A percentile compares a stretch with the other conserved stretches of the same genome.
phyloP scores from a whole-genome alignment of 2,797 vertebrate species.

The Poecilia velifera region DNA sequence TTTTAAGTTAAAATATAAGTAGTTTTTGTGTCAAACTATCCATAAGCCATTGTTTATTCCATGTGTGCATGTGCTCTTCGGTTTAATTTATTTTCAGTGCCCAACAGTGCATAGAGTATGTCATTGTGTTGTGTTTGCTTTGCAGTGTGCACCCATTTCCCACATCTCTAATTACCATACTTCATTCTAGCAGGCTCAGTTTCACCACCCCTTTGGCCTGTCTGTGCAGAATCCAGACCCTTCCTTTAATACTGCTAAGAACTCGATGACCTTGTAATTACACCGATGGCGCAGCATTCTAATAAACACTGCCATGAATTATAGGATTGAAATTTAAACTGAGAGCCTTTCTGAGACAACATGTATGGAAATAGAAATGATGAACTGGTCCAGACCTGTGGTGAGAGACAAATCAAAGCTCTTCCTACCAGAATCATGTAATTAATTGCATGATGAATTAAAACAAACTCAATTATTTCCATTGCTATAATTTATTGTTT shows the following conservation, averaged over 20 bases:
- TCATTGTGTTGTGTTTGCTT: not conserved
- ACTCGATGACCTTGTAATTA: slow-evolving; percentile 1
- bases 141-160: not conserved
- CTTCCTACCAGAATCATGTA: not conserved
- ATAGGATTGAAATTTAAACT: not conserved
- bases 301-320: not conserved
- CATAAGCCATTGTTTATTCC: not conserved
- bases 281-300: not conserved
- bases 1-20: not conserved
- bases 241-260: not conserved
- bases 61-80: not conserved
- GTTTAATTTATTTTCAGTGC: not conserved
- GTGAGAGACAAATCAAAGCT: not conserved
- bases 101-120: not conserved
- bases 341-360: not conserved
- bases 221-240: not conserved
- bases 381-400: not conserved
- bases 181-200: slow-evolving; percentile 1
- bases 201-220: not conserved
- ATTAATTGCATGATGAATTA: too few species aligned
- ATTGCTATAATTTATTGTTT: too few species aligned
- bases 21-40: not conserved
- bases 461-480: too few species aligned
- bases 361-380: not conserved
- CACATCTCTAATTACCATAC: not conserved